phyloP scores from a whole-genome alignment of 2,113 vertebrate genomes.

The Riparia riparia region DNA sequence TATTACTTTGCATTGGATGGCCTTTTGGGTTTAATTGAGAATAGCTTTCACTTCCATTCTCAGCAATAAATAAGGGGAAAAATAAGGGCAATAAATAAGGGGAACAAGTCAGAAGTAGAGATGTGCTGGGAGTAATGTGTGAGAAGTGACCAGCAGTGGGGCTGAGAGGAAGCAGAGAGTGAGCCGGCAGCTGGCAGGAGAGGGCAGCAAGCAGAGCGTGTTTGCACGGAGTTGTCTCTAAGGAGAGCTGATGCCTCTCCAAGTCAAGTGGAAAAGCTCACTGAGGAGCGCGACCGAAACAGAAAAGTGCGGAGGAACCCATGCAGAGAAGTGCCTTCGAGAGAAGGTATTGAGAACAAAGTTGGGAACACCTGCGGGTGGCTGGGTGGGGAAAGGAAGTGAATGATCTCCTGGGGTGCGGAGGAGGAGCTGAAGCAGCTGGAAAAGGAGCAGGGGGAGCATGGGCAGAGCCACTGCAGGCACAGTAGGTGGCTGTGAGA shows the following conservation, averaged over 20 bases:
- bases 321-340: neutral
- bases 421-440: neutral
- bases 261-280: neutral
- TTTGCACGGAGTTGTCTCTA: neutral
- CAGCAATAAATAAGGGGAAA: neutral
- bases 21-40: neutral
- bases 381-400: neutral
- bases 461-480: neutral
- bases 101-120: neutral
- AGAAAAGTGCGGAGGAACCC: neutral
- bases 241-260: neutral
- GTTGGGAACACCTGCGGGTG: fast-evolving
- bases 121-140: neutral
- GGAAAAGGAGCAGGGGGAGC: neutral
- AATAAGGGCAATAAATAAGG: neutral
- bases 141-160: neutral
- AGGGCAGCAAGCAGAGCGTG: neutral
- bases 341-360: neutral
- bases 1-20: neutral
- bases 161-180: neutral
- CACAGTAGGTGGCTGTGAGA: neutral
- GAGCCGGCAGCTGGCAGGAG: neutral
- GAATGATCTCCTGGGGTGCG: neutral
- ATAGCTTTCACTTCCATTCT: neutral
- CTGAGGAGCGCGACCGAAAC: neutral